phyloP scores from a whole-genome alignment of 64 coral and sea anemone species.

The Stichodactyla mertensii region DNA sequence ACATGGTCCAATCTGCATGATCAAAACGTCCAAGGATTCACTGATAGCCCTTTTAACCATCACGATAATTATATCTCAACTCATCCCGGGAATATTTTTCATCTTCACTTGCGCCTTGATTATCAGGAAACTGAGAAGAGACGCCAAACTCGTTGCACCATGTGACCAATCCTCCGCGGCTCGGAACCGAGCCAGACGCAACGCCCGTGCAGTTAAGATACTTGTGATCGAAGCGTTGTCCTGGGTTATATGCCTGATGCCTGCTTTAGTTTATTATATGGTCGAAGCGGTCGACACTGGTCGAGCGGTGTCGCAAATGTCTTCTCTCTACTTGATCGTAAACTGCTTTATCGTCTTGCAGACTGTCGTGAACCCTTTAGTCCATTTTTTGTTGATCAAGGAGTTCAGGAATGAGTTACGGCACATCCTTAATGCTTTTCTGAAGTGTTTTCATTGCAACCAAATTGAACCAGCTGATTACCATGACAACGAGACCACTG shows the following conservation, averaged over 20 bases:
- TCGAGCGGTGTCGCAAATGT: not conserved
- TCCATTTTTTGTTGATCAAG: slow-evolving; percentile 39
- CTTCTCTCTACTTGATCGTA: not conserved
- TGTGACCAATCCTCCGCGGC: slow-evolving; percentile 7
- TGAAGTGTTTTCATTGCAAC: not conserved
- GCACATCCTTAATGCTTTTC: not conserved
- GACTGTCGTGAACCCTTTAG: slow-evolving; percentile 30
- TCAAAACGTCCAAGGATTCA: not conserved
- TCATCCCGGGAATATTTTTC: slow-evolving; percentile 27
- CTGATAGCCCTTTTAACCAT: not conserved
- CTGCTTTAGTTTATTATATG: not conserved
- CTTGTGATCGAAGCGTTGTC: slow-evolving; percentile 26
- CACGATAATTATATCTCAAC: not conserved
- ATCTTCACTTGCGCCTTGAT: slow-evolving; percentile 4
- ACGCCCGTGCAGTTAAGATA: slow-evolving; percentile 36
- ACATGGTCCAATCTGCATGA: not conserved
- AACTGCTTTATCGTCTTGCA: slow-evolving; percentile 28
- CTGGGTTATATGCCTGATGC: slow-evolving; percentile 23
- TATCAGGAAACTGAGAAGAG: slow-evolving; percentile 33
- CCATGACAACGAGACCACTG: not conserved
- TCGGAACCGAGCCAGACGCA: slow-evolving; percentile 32
- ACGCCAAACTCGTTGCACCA: not conserved
- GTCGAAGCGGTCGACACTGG: not conserved
- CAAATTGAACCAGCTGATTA: not conserved
- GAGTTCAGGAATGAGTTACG: slow-evolving; percentile 37